Conservation (phyloP, 2,797 vertebrate species). For the Anguilla obscura region DNA sequence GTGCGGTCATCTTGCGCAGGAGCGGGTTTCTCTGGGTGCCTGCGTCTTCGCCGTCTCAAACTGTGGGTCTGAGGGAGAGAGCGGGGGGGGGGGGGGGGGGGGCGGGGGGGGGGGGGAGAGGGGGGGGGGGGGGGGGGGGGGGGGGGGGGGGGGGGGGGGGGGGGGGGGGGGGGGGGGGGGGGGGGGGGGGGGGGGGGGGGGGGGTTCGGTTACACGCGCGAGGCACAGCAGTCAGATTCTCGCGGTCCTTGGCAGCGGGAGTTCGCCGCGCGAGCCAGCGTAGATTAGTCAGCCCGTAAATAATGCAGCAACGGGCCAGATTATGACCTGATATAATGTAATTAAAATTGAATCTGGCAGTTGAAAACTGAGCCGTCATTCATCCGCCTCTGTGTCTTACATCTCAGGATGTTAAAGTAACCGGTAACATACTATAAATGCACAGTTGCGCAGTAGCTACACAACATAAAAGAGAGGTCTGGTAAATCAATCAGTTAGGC, state of each 20-base stretch:
- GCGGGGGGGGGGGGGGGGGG: not conserved
- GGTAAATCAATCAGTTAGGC: conserved; percentile 13
- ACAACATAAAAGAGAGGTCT: not conserved
- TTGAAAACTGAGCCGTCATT: not conserved
- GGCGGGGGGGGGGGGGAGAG: too few relatives aligned
- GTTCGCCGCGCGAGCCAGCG: not conserved
- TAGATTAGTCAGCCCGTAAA: not conserved
- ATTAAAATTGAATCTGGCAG: not conserved
- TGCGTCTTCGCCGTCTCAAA: not conserved
- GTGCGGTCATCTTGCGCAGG: not conserved
- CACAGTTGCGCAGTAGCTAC: not conserved
- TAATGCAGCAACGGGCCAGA: not conserved
- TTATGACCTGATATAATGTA: not conserved
- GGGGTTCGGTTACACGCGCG: conserved; percentile 52
- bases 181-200: too few relatives aligned
- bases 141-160: too few relatives aligned
- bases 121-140: too few relatives aligned
- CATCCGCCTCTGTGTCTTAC: not conserved
- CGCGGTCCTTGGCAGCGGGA: conserved; percentile 3
- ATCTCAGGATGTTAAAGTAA: not conserved
- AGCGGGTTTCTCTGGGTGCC: not conserved
- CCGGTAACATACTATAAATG: not conserved
- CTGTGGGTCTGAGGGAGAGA: not conserved
- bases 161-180: not conserved
- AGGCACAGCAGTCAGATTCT: conserved; percentile 26